phyloP scores from a whole-genome alignment of 2,888 invertebrate species.

The Onchidella celtica region DNA sequence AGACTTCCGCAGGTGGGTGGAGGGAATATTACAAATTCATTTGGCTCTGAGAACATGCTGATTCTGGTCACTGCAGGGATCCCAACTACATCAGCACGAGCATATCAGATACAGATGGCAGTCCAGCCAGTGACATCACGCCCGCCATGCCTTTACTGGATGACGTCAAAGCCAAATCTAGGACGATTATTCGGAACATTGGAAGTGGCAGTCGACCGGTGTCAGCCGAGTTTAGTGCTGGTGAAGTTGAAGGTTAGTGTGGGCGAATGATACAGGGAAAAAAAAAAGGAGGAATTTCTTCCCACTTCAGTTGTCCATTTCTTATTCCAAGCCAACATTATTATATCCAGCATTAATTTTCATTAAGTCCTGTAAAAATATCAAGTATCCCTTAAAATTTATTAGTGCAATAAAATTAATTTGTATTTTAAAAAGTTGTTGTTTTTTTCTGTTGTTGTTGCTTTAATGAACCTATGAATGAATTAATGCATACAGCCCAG shows the following conservation, averaged over 20 bases:
- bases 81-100: constrained; percentile 48
- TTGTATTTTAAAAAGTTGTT: too few relatives aligned
- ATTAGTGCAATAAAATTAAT: too few relatives aligned
- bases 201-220: constrained; percentile 74
- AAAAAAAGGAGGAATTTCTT: background rate
- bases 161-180: constrained; percentile 83
- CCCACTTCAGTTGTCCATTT: too few relatives aligned
- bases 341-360: background rate
- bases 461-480: too few relatives aligned
- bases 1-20: too few relatives aligned
- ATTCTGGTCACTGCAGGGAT: constrained; percentile 46
- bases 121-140: constrained; percentile 75
- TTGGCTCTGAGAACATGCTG: too few relatives aligned
- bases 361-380: too few relatives aligned
- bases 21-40: too few relatives aligned
- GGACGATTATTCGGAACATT: constrained; percentile 80
- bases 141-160: constrained; percentile 84
- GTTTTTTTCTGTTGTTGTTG: too few relatives aligned
- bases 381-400: too few relatives aligned
- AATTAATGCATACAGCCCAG: too few relatives aligned
- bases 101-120: constrained; percentile 77
- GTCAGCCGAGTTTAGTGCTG: constrained; percentile 73
- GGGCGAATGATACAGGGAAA: background rate
- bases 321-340: background rate
- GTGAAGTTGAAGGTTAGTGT: constrained; percentile 71